Base-by-base conservation (phyloP, 2,888 invertebrate genomes). In the Acleris holmiana region DNA sequence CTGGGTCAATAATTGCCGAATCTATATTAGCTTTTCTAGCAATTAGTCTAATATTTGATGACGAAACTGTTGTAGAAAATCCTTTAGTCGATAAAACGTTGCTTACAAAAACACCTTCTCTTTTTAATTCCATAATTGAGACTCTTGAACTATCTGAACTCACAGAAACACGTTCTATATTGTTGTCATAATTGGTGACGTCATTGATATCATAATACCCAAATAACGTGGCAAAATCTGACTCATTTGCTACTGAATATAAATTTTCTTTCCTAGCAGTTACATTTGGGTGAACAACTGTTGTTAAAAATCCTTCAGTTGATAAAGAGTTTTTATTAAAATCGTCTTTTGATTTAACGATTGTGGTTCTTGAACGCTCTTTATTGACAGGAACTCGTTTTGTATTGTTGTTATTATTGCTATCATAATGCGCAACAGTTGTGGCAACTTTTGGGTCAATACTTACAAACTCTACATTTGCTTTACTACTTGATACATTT, bases 381-480 rank as follows among this genome's bases (percentile, higher is more conserved):
- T 4, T 19, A 15, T 19, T n/a, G 17, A 18, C 8, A 40, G 40
- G n/a, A 53, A 40, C 19, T 7, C 3, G 4, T 29, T 25, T 18
- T n/a, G 19, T 18, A 21, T 53, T 19, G 29, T 19, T 40, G 2
- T 54, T 19, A 40, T 56, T 21, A 47, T 35, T 6, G 8, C 17
- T 46, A 29, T 54, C 8, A 47, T 29, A 21, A 54, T 64, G 29
- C 19, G 19, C 15, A 19, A 18, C 25, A 21, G 53, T 54, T 53
- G 53, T 25, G 21, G 13, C 18, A 40, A 21, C 23, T 25, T 40
- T 21, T 13, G 15, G 19, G 46, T 25, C n/a, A 1, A 17, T 47
- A n/a, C 21, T 17, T 13, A 21, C 41, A 44, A 41, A 44, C 19
- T 29, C 15, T 19, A 19, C 21, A 4, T 58, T 19, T 35, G 35